These are phyloP conservation scores for Gastrophryne carolinensis DNA, from an alignment of 2,797 vertebrate species.

Conservation along the genomic window DNA sequence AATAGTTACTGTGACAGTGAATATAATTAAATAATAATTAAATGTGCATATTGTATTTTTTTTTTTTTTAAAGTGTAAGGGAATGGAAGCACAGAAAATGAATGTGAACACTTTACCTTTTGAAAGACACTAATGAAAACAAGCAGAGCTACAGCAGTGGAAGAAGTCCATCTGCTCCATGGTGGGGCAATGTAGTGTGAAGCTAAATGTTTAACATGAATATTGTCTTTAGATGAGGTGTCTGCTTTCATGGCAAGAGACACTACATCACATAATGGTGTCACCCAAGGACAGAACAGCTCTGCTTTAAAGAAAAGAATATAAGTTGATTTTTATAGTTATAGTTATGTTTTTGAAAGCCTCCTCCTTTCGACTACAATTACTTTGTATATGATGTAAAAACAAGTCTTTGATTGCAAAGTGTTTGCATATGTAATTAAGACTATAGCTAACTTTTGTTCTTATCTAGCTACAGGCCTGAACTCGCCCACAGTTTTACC, in stretches of 20 bases:
- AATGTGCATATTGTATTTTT: neutral
- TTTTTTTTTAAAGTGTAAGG: neutral
- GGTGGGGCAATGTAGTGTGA: conserved; percentile 8
- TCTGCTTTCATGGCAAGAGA: neutral
- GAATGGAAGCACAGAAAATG: neutral
- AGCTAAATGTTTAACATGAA: conserved; percentile 16
- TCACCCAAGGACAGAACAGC: neutral
- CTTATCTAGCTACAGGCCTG: too few relatives aligned
- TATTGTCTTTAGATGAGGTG: neutral
- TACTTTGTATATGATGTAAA: too few relatives aligned
- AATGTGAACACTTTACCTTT: conserved; percentile 10
- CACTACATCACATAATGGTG: conserved; percentile 1
- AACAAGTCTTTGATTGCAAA: too few relatives aligned
- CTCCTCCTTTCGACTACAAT: too few relatives aligned
- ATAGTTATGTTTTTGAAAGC: too few relatives aligned
- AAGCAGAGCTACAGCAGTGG: conserved; percentile 33
- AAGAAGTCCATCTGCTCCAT: conserved; percentile 29
- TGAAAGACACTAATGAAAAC: conserved; percentile 28
- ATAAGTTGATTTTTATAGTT: too few relatives aligned
- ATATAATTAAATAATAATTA: neutral
- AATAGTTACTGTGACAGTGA: neutral
- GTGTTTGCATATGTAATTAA: too few relatives aligned
- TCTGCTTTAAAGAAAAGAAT: neutral
- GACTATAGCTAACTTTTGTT: too few relatives aligned
- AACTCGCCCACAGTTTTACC: too few relatives aligned